Evolutionary conservation across 2,888 invertebrate species (phyloP).

Genomic region (Pyralis farinalis): DNA sequence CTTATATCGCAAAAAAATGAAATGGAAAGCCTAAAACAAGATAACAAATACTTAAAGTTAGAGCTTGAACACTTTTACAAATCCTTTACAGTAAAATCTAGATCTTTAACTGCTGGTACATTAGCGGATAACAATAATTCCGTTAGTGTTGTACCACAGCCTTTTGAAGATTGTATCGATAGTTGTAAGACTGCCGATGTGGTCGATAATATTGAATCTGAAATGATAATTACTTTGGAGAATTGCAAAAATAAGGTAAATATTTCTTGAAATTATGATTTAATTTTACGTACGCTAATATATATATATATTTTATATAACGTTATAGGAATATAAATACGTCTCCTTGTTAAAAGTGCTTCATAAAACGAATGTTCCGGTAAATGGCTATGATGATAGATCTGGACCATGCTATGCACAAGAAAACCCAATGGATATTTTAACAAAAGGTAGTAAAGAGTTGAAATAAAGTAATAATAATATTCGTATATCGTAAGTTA

Average conservation of each 20-base stretch:
- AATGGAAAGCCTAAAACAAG: constrained; percentile 43
- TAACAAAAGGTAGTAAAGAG: constrained; percentile 52
- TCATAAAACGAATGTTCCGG: constrained; percentile 59
- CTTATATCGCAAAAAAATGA: constrained; percentile 41
- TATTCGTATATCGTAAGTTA: constrained; percentile 2
- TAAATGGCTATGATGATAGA: constrained; percentile 24
- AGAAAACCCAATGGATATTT: constrained; percentile 54
- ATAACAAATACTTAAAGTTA: constrained; percentile 48
- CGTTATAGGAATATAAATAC: constrained; percentile 56
- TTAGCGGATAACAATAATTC: constrained; percentile 19
- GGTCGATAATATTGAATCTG: constrained; percentile 50
- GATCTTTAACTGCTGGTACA: constrained; percentile 16
- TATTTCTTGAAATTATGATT: too few relatives aligned
- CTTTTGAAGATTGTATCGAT: constrained; percentile 38
- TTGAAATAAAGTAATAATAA: not conserved
- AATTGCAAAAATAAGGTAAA: constrained; percentile 57
- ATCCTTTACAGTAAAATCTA: constrained; percentile 26
- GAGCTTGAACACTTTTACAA: constrained; percentile 46
- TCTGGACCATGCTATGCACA: constrained; percentile 26
- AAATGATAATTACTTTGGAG: constrained; percentile 70
- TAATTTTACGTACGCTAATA: too few relatives aligned
- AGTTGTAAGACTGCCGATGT: constrained; percentile 18
- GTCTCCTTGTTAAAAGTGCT: constrained; percentile 66
- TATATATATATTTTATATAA: too few relatives aligned
- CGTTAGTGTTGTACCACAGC: constrained; percentile 31